Evolutionary conservation across 2,797 vertebrate genomes (phyloP).

Genomic region (Onychomys arenicola): DNA sequence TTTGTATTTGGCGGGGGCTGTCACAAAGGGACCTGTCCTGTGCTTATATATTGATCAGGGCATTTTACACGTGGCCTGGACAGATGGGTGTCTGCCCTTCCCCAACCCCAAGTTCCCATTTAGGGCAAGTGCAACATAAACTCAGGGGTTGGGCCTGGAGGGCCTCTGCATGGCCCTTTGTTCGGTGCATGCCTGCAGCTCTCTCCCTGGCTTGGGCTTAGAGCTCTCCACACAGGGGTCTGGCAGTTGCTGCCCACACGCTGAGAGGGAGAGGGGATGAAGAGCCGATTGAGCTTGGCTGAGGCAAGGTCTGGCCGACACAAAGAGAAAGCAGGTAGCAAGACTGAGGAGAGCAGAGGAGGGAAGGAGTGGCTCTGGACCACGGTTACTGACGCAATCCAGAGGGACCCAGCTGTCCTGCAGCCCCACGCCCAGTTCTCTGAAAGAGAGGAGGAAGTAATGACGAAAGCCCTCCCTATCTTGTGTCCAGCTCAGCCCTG

Average conservation of each 20-base stretch:
- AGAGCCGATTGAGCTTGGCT: not conserved
- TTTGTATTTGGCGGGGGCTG: not conserved
- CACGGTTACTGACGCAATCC: not conserved
- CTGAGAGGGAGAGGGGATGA: not conserved
- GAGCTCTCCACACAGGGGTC: not conserved
- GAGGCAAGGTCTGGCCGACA: not conserved
- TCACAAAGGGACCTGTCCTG: not conserved
- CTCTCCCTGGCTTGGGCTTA: not conserved
- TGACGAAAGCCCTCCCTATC: slow-evolving; percentile 54
- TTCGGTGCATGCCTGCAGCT: not conserved
- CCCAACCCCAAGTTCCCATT: not conserved
- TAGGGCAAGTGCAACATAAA: not conserved
- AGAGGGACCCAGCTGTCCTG: not conserved
- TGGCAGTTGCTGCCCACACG: slow-evolving; percentile 50
- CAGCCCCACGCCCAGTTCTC: slow-evolving; percentile 65
- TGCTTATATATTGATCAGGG: not conserved
- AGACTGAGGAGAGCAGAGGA: not conserved
- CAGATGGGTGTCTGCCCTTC: not conserved
- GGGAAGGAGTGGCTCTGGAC: rapidly evolving
- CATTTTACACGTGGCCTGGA: not conserved
- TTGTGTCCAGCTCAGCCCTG: not conserved
- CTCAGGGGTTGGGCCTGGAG: not conserved
- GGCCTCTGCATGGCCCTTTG: not conserved
- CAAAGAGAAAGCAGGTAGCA: not conserved
- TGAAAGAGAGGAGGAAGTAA: slow-evolving; percentile 79